phyloP scores from a whole-genome alignment of 2,797 vertebrate species.

The Acanthiza pusilla region DNA sequence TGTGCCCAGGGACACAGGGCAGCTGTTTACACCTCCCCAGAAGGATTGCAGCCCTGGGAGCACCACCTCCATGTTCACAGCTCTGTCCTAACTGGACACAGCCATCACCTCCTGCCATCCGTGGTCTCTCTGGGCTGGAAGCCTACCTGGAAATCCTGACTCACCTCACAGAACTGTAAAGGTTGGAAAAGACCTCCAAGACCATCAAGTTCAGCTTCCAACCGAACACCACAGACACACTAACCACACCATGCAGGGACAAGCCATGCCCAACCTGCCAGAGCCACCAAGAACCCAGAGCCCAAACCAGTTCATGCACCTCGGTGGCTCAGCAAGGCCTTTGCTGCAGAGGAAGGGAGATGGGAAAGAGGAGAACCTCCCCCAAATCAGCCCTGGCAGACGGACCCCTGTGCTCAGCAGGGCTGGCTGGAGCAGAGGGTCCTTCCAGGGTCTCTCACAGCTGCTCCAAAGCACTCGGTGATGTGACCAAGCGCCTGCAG shows the following conservation, averaged over 20 bases:
- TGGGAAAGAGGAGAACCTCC: not conserved
- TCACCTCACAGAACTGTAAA: not conserved
- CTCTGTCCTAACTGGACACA: not conserved
- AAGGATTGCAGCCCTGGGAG: not conserved
- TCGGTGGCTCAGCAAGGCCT: not conserved
- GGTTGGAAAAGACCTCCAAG: not conserved
- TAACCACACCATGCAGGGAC: fast-evolving
- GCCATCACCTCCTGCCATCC: not conserved
- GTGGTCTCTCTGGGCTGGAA: not conserved
- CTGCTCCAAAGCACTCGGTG: fast-evolving
- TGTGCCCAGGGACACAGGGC: not conserved
- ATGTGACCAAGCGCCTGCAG: fast-evolving
- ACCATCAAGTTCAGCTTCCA: no score
- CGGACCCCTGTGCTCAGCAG: not conserved
- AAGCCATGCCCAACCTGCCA: fast-evolving
- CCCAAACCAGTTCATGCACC: not conserved
- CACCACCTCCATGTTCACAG: not conserved
- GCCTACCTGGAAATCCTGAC: not conserved
- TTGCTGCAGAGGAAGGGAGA: not conserved
- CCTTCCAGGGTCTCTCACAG: fast-evolving
- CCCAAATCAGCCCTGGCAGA: not conserved
- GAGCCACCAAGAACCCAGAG: not conserved
- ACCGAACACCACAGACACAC: fast-evolving
- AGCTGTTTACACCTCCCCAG: not conserved
- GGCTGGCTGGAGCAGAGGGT: not conserved